Percentiles rank a stretch among this genome's conserved stretches.
Evolutionary conservation across 1,140 invertebrate genomes (phyloP).

Genomic region (Chlorops oryzae): DNA sequence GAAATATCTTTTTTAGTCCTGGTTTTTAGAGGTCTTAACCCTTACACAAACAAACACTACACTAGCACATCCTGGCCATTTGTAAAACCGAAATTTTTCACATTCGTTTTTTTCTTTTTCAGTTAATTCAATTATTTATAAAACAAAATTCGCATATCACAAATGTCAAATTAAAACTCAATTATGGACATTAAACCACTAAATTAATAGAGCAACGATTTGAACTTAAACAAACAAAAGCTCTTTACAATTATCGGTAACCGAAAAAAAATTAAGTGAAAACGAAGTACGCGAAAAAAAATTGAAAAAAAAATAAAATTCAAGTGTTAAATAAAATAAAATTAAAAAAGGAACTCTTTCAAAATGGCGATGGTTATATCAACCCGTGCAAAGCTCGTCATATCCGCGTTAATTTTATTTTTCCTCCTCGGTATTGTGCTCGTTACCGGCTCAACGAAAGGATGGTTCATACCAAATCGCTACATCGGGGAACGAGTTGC

Average conservation of each 20-base stretch:
- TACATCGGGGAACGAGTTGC: conserved; percentile 47
- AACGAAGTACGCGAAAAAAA: background rate
- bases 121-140: too few species aligned
- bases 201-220: too few species aligned
- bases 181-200: too few species aligned
- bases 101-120: too few species aligned
- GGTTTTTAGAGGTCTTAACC: too few species aligned
- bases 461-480: conserved; percentile 48
- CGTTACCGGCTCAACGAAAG: conserved; percentile 52
- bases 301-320: background rate
- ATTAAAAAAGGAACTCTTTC: conserved; percentile 5
- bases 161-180: too few species aligned
- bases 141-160: too few species aligned
- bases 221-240: too few species aligned
- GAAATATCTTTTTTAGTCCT: too few species aligned
- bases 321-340: background rate
- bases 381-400: conserved; percentile 53
- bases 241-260: background rate
- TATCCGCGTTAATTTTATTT: conserved; percentile 50
- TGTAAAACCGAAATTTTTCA: too few species aligned
- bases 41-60: too few species aligned
- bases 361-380: conserved; percentile 59
- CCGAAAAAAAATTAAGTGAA: background rate
- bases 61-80: too few species aligned
- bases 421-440: conserved; percentile 52